Percentiles rank a stretch among this genome's conserved stretches.
These are phyloP conservation scores for Agrochola macilenta DNA, from an alignment of 2,888 invertebrate genomes.

Conservation along the genomic window DNA sequence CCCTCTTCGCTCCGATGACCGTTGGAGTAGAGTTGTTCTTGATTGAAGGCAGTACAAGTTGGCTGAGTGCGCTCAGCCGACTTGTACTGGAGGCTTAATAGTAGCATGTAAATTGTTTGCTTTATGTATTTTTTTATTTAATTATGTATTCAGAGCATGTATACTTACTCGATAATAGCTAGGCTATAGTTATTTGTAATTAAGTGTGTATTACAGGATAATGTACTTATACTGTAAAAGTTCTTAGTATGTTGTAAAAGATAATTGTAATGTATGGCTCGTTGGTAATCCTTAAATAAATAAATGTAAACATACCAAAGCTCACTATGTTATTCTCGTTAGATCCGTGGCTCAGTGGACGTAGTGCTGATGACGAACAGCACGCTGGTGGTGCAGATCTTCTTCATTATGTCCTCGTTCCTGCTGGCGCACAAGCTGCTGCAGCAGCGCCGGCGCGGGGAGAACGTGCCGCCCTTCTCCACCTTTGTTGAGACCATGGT, in stretches of 20 bases:
- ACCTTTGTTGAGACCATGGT: slow-evolving; percentile 83
- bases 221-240: neutral
- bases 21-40: neutral
- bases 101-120: neutral
- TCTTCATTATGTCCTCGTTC: slow-evolving; percentile 87
- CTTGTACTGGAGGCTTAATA: neutral
- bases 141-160: neutral
- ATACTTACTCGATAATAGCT: neutral
- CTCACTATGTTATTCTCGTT: slow-evolving; percentile 11
- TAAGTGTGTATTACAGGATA: neutral
- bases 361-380: slow-evolving; percentile 85
- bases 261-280: neutral
- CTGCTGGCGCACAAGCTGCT: slow-evolving; percentile 86
- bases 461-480: slow-evolving; percentile 66
- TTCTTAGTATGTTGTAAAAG: neutral
- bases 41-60: neutral
- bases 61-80: no score
- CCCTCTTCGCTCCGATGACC: neutral
- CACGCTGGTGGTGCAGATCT: slow-evolving; percentile 87
- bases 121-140: neutral
- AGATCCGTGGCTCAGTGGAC: slow-evolving; percentile 80
- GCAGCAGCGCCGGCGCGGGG: slow-evolving; percentile 72
- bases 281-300: neutral
- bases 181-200: neutral
- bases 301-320: neutral